Evolutionary conservation across 2,797 vertebrate species (phyloP).

Genomic region (Artibeus jamaicensis): DNA sequence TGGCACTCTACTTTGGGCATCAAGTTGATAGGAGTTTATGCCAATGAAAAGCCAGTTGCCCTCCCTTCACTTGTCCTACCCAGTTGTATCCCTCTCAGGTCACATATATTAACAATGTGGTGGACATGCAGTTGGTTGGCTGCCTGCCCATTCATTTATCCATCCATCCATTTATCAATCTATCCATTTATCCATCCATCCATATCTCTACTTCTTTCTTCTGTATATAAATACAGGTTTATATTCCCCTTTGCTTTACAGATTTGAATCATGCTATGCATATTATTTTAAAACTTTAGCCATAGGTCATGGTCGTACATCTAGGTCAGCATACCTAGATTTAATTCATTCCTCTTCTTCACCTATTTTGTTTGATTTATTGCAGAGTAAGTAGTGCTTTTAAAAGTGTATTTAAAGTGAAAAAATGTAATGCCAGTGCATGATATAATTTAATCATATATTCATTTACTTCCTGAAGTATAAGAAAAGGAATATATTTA

Average conservation of each 20-base stretch:
- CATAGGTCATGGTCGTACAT: neutral
- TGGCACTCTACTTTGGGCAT: neutral
- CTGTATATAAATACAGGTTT: neutral
- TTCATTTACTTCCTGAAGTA: neutral
- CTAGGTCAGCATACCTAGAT: neutral
- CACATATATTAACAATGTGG: neutral
- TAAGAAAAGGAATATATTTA: neutral
- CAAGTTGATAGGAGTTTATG: neutral
- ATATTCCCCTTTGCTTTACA: neutral
- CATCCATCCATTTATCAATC: neutral
- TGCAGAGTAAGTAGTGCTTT: neutral
- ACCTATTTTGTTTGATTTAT: slow-evolving; percentile 1
- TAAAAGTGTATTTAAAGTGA: slow-evolving; percentile 45
- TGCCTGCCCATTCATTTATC: neutral
- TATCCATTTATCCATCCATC: neutral
- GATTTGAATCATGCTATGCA: neutral
- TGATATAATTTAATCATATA: neutral
- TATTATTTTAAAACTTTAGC: neutral
- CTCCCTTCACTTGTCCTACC: neutral
- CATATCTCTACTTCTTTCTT: neutral
- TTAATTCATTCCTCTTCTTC: neutral
- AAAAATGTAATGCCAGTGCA: neutral
- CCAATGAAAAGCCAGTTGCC: neutral
- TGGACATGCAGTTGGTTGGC: neutral
- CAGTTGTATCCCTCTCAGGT: neutral